Conservation (phyloP, 2,797 vertebrate genomes). For the Urosaurus nigricauda region DNA sequence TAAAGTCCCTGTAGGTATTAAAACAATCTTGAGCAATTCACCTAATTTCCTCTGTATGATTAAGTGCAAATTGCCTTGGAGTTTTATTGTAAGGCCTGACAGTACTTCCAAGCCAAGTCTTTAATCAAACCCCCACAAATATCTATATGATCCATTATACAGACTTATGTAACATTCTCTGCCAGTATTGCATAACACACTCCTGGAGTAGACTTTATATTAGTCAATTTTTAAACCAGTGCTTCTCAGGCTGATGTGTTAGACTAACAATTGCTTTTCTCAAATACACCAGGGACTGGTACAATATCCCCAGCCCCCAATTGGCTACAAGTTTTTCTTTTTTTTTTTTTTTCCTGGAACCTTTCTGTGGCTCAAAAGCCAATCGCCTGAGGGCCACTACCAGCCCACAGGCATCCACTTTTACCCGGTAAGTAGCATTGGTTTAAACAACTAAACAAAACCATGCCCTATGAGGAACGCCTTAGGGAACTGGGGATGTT, state of each 20-base stretch:
- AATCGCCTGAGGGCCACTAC: no score
- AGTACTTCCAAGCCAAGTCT: constrained; percentile 43
- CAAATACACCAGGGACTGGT: no score
- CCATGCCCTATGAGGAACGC: no score
- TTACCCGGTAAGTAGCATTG: no score
- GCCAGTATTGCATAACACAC: not conserved
- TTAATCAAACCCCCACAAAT: constrained; percentile 56
- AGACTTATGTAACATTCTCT: constrained; percentile 32
- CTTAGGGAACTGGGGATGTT: no score
- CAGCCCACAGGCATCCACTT: no score
- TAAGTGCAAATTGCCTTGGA: constrained; percentile 53
- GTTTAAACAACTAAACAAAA: not conserved
- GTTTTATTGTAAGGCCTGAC: constrained; percentile 47
- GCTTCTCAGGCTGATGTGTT: no score
- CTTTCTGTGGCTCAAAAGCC: no score
- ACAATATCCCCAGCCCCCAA: no score
- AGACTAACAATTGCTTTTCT: no score
- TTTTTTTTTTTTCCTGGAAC: no score
- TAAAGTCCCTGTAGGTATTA: constrained; percentile 44
- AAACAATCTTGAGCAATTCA: constrained; percentile 62
- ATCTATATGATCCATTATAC: constrained; percentile 50
- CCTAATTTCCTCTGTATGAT: constrained; percentile 61
- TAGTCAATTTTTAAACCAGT: not conserved
- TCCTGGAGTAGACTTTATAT: constrained; percentile 25
- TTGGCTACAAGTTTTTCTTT: no score